Conservation (phyloP, 2,888 invertebrate genomes). For the Chrysomela aeneicollis region DNA sequence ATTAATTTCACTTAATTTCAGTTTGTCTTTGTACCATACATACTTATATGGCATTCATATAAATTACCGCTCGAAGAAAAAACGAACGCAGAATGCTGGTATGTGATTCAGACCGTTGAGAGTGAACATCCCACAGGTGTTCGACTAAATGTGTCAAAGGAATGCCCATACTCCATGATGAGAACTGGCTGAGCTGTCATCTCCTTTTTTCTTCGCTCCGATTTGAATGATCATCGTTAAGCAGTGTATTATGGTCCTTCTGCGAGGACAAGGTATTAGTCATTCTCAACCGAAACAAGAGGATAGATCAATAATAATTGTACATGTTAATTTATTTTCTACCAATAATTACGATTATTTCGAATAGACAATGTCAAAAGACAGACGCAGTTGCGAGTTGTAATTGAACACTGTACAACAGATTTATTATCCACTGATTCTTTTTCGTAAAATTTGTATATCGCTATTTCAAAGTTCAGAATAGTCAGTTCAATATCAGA, state of each 20-base stretch:
- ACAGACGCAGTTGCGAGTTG: no score
- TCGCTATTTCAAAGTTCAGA: no score
- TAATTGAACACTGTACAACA: no score
- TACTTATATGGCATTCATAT: conserved; percentile 33
- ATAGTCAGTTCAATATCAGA: no score
- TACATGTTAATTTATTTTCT: no score
- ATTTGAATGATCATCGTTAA: conserved; percentile 30
- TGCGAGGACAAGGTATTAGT: not conserved
- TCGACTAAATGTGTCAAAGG: conserved; percentile 46
- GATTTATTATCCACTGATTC: no score
- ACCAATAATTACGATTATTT: no score
- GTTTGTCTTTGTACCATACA: conserved; percentile 27
- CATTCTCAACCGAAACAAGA: not conserved
- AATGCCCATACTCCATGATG: conserved; percentile 42
- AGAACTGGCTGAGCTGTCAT: conserved; percentile 35
- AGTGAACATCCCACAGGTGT: conserved; percentile 48
- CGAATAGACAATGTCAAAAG: no score
- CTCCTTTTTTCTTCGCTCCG: conserved; percentile 28
- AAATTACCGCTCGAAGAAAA: conserved; percentile 36
- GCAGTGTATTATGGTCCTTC: conserved; percentile 20
- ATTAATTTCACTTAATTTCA: conserved; percentile 34
- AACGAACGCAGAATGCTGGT: conserved; percentile 45
- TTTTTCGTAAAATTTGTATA: no score
- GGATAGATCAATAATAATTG: no score
- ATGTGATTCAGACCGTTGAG: conserved; percentile 43